Base-by-base conservation (phyloP, 2,888 invertebrate species). In the Agriopis marginaria region DNA sequence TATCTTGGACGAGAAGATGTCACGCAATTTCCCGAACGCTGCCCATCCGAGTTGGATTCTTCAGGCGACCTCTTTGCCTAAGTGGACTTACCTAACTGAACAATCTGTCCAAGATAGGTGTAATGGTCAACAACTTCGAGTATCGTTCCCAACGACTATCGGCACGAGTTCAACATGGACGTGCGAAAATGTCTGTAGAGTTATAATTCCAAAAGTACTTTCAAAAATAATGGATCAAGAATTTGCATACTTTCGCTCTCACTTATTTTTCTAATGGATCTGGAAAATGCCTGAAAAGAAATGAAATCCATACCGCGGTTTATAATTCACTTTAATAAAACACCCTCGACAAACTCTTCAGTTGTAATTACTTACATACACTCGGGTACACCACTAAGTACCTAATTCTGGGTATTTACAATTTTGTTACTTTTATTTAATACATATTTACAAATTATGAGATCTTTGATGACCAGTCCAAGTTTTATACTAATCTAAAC, bases 271-370 rank as follows among this genome's bases (percentile, higher is more conserved):
- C 32, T 12, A 53, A 14, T 7, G 10, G 53, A 32, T 12, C 32
- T 32, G 5, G 32, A 32, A 32, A 17, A n/a, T 8, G 8, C 14
- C n/a, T 17, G 9, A 40, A 7, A 53, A 55, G 5, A 55, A 55
- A 70, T 71, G 66, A 61, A 84, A 85, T 77, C 70, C 70, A 71
- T 72, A 67, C 56, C 63, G 75, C 75, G 80, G 81, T 87, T 89
- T 86, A 84, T 86, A 88, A 85, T 83, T 90, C 87, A 87, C 88
- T 93, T 93, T 94, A 93, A 90, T 93, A 93, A 93, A 94, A 93
- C 92, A 92, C 91, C 92, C 91, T 89, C 89, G 89, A 90, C 88
- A 86, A 86, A 85, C 80, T 87, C 88, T 78, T 86, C 87, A 84
- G 84, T 85, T 83, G 68, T 69, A 60, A 58, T 69, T 62, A 62